Conservation (phyloP, 2,113 vertebrate species). For the Tautogolabrus adspersus region DNA sequence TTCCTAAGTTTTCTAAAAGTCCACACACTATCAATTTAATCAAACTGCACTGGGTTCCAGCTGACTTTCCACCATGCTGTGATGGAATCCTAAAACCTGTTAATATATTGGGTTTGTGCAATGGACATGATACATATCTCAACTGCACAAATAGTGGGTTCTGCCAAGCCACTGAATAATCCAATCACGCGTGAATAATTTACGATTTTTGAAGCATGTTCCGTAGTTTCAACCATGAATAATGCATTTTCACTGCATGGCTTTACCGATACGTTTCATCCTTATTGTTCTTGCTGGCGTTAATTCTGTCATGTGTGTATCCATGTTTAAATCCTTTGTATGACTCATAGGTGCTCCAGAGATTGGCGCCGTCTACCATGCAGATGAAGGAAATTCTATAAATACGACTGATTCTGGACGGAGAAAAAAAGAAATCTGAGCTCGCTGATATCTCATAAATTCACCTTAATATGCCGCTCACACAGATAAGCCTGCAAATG, state of each 20-base stretch:
- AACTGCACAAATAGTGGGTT: conserved; percentile 48
- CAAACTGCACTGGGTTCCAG: not conserved
- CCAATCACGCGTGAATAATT: conserved; percentile 78
- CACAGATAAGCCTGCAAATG: conserved; percentile 51
- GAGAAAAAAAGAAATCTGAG: conserved; percentile 37
- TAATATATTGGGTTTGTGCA: conserved; percentile 1
- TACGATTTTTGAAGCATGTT: conserved; percentile 61
- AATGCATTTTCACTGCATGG: conserved; percentile 69
- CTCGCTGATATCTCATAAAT: conserved; percentile 40
- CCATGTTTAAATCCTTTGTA: conserved; percentile 52
- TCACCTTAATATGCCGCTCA: conserved; percentile 49
- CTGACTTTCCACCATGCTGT: not conserved
- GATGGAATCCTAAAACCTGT: not conserved
- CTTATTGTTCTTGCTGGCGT: conserved; percentile 64
- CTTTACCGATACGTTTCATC: conserved; percentile 71
- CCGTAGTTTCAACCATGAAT: conserved; percentile 75
- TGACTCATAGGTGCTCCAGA: conserved; percentile 61
- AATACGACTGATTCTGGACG: conserved; percentile 44
- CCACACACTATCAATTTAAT: not conserved
- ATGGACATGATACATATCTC: conserved; percentile 48
- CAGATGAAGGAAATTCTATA: conserved; percentile 58
- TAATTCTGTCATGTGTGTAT: conserved; percentile 56
- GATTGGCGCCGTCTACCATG: conserved; percentile 57
- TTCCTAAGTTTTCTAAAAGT: not conserved
- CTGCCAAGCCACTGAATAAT: conserved; percentile 72